Base-by-base conservation (phyloP, 1,140 invertebrate genomes). In the Zaprionus davidi region DNA sequence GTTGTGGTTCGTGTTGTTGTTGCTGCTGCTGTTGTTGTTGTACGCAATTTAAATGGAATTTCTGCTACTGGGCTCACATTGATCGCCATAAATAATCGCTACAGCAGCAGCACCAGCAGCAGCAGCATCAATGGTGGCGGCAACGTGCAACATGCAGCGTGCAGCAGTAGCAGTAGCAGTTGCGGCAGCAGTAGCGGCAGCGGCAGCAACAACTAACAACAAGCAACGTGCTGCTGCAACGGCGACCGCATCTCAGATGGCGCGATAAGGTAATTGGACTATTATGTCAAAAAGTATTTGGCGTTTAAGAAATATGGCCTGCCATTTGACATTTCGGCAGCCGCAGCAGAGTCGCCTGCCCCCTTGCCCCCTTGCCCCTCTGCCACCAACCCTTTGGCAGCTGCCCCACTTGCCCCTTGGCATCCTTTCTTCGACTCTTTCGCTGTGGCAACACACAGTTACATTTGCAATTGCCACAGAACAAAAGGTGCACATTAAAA, bases 211-310 rank as follows among this genome's bases (percentile, higher is more conserved):
- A 77, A 46, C 71, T 66, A 68, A 60, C 67, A 49, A 22, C 69
- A 73, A 57, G 56, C 69, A 68, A 49, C 69, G 49, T 57, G 65
- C 71, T 56, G 64, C 71, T 58, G 56, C 64, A 78, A 53, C 78
- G 76, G 79, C 85, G 79, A 90, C 81, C 85, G 85, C 86, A 91
- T 85, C 90, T 91, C 82, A 85, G 91, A 92, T 92, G 84, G 91
- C 85, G 91, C 91, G 91, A 92, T 92, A 92, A 92, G 91, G 91
- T 92, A 92, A 92, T 92, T 92, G 91, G 91, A 92, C 91, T 92
- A 92, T 92, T 92, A 92, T 92, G 91, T 92, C 91, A 92, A 92
- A 92, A 92, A 92, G 91, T 91, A 92, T 92, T 92, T 92, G 91
- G 90, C 91, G 87, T 92, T 86, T 91, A 92, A 92, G 90, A 92